Base-by-base conservation (phyloP, 2,113 vertebrate species). In the Struthidea cinerea region DNA sequence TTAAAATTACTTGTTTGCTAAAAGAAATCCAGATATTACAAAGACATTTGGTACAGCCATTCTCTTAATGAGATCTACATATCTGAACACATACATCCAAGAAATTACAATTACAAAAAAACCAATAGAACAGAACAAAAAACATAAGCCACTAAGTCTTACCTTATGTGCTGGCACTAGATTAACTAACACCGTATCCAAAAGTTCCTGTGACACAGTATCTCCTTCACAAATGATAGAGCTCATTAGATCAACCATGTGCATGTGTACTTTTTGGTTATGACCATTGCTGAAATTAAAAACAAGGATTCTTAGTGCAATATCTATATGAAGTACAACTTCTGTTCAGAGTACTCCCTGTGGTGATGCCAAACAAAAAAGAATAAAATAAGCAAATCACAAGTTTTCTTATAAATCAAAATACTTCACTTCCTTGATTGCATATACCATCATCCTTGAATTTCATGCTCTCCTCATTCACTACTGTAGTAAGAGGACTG, bases 221-320 rank as follows among this genome's bases (percentile, higher is more conserved):
- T 99, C 99, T 32, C 99, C 99, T 94, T 99, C 99, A 77, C 99
- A 99, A 96, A 99, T 98, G 95, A 99, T 99, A 80, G 99, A 99
- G 96, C 99, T 99, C 99, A 99, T 99, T 61, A 99, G 98, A 97
- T 99, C 99, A 95, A 99, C 99, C 99, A 99, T 99, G 70, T 99
- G 99, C 99, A 99, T 99, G 93, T 99, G 99, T 75, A 99, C 99
- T 97, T 99, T 99, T 97, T 99, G 99, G 96, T 99, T 99, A 98
- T 99, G 99, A 63, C 99, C 99, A 1, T 99, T 99, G 97, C 99
- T 99, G 97, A 94, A 94, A 98, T 96, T 19, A 84, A 96, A 97
- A 96, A 96, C 16, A 95, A 94, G 42, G 69, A 33, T 85, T 75
- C 76, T 94, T 67, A 95, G 46, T 27, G 35, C 21, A 81, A 7